Conservation (phyloP, 2,113 vertebrate species). For the Dromiciops gliroides region DNA sequence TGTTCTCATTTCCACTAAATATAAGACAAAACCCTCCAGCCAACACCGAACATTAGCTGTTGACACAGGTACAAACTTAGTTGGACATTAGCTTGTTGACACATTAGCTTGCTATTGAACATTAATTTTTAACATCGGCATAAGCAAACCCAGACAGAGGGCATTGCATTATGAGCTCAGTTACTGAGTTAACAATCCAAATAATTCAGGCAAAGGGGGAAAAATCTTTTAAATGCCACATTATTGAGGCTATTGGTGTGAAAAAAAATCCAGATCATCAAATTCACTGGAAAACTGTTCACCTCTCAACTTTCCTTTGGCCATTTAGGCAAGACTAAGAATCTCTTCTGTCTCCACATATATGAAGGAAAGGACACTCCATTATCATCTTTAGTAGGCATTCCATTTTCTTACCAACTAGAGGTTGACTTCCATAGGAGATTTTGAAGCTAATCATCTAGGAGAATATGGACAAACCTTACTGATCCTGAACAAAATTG, state of each 20-base stretch:
- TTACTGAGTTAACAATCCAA: neutral
- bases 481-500: neutral
- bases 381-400: neutral
- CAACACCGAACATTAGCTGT: neutral
- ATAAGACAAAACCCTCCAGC: neutral
- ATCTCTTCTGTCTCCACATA: neutral
- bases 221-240: neutral
- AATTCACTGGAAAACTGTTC: neutral
- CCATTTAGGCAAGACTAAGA: neutral
- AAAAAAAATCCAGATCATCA: neutral
- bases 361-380: neutral
- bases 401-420: neutral
- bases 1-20: neutral
- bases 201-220: neutral
- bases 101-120: neutral
- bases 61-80: neutral
- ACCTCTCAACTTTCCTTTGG: neutral
- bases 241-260: neutral
- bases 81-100: neutral
- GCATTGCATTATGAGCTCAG: neutral
- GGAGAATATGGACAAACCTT: neutral
- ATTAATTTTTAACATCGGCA: neutral
- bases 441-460: neutral
- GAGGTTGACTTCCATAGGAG: neutral
- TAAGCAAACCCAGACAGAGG: neutral